phyloP scores from a whole-genome alignment of 2,888 invertebrate species.

The Phlogophora meticulosa region DNA sequence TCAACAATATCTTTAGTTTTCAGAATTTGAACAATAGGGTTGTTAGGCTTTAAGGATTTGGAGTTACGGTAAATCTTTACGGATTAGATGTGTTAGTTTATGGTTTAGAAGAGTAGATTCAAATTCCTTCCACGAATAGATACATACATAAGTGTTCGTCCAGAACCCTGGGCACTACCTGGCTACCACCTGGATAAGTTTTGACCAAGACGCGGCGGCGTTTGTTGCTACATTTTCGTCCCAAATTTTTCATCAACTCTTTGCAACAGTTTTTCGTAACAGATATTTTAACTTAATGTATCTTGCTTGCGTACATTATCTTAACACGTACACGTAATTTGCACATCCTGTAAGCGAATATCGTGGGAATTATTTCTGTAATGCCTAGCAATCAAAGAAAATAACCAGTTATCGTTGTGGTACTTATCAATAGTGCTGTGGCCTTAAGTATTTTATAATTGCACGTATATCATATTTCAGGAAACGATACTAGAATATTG shows the following conservation, averaged over 20 bases:
- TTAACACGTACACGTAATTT: slow-evolving; percentile 33
- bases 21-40: neutral
- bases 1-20: slow-evolving; percentile 22
- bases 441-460: slow-evolving; percentile 43
- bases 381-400: slow-evolving; percentile 42
- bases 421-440: slow-evolving; percentile 26
- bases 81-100: too few species aligned
- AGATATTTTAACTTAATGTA: slow-evolving; percentile 19
- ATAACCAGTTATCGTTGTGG: slow-evolving; percentile 38
- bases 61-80: neutral
- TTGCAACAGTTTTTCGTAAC: slow-evolving; percentile 20
- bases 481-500: slow-evolving; percentile 38
- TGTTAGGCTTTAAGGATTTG: neutral
- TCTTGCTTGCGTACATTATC: slow-evolving; percentile 11
- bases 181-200: neutral
- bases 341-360: slow-evolving; percentile 45
- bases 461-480: slow-evolving; percentile 39
- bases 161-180: too few species aligned
- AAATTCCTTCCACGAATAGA: too few species aligned
- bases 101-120: too few species aligned
- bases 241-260: neutral
- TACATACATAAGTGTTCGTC: too few species aligned
- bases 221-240: slow-evolving; percentile 17
- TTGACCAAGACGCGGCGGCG: neutral
- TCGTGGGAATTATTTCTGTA: slow-evolving; percentile 47